These are phyloP conservation scores for Catostomus latipinnis DNA, from an alignment of 2,797 vertebrate genomes.

Conservation along the genomic window DNA sequence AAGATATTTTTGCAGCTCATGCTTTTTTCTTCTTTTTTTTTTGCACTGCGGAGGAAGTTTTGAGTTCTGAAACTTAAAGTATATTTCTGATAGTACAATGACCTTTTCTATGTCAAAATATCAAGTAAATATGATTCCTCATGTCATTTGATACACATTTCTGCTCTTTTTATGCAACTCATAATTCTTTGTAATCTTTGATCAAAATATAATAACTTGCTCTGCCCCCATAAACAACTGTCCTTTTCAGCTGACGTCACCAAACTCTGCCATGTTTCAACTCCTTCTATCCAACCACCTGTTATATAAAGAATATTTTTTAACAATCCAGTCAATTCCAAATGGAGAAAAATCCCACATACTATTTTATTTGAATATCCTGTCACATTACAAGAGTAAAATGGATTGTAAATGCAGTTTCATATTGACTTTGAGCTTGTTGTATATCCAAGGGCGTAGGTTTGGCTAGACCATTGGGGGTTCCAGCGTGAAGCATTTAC, in stretches of 20 bases:
- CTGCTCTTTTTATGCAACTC: background rate
- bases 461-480: too few relatives aligned
- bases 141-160: background rate
- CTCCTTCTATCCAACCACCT: background rate
- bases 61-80: too few relatives aligned
- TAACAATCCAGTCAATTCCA: background rate
- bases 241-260: too few relatives aligned
- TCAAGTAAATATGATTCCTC: too few relatives aligned
- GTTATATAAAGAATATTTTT: background rate
- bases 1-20: too few relatives aligned
- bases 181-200: background rate
- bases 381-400: background rate
- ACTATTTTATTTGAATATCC: background rate
- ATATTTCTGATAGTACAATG: too few relatives aligned
- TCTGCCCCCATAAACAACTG: background rate
- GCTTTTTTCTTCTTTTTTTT: too few relatives aligned
- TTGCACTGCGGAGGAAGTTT: too few relatives aligned
- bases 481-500: too few relatives aligned
- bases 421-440: background rate
- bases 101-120: too few relatives aligned
- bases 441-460: background rate
- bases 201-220: background rate
- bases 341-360: too few relatives aligned
- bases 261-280: too few relatives aligned
- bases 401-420: background rate